Base-by-base conservation (phyloP, 2,888 invertebrate genomes). In the Clistopyga incitator region DNA sequence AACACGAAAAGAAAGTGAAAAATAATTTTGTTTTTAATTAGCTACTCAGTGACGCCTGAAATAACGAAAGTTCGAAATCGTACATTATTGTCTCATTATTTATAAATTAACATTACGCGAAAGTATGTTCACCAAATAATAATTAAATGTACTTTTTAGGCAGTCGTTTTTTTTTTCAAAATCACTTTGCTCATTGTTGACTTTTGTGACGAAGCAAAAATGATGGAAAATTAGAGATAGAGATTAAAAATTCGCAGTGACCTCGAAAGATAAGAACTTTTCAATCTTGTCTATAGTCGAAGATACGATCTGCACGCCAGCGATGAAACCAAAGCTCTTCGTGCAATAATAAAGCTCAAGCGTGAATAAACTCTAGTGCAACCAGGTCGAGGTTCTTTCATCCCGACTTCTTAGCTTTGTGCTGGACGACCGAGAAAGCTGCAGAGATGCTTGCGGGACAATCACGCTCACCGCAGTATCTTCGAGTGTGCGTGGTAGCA, bases 311-410 rank as follows among this genome's bases (percentile, higher is more conserved):
- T 47, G 50, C 1, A 29, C 1, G 23, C 15, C 25, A 56, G 18
- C 50, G 52, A 25, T 78, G 52, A 70, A 81, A 71, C 64, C 45
- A 50, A 64, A 45, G 34, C 6, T 18, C 25, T 77, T 71, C 29
- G 56, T 29, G 61, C 78, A 68, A 78, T 42, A 78, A 78, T 68
- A 47, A 74, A 61, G 71, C 65, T 64, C 50, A 29, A 72, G 67
- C 34, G 72, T 52, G 72, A 68, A 59, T 38, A 70, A 25, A 45
- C 56, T 50, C 61, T 25, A 13, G 71, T 77, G 65, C 59, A 82
- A 68, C 78, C 77, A 78, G 78, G 82, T 68, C 82, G 74, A 68
- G 74, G 82, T 67, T 78, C 56, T 77, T 67, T 59, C 71, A 81
- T 56, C 52, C 15, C 65, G 29, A 13, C 56, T 25, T 71, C 54